phyloP scores from a whole-genome alignment of 2,888 invertebrate species.

The Hypsopygia costalis region DNA sequence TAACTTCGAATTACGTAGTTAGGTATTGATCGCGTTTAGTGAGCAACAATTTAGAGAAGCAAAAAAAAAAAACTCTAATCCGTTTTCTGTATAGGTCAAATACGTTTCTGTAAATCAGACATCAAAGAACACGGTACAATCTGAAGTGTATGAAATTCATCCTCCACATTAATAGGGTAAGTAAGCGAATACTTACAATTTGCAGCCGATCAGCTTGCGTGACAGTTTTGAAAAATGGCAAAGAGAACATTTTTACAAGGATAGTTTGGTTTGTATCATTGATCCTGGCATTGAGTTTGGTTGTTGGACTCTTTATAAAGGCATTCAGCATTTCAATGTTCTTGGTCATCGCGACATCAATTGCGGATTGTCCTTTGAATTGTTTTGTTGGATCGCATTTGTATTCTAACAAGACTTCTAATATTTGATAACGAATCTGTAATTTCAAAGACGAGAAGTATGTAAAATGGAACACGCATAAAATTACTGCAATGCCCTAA shows the following conservation, averaged over 20 bases:
- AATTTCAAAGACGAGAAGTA: too few relatives aligned
- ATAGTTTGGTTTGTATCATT: slow-evolving; percentile 51
- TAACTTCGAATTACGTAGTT: too few relatives aligned
- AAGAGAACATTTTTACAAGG: slow-evolving; percentile 53
- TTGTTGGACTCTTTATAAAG: slow-evolving; percentile 45
- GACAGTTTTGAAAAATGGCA: slow-evolving; percentile 42
- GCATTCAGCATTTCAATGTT: slow-evolving; percentile 38
- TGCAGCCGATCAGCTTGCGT: slow-evolving; percentile 35
- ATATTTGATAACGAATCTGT: slow-evolving; percentile 40
- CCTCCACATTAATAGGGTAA: too few relatives aligned
- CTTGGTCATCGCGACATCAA: slow-evolving; percentile 47
- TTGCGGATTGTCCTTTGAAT: slow-evolving; percentile 49
- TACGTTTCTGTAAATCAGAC: too few relatives aligned
- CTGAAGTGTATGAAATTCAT: too few relatives aligned
- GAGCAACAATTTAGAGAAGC: too few relatives aligned
- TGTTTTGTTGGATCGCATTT: slow-evolving; percentile 40
- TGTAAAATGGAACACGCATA: too few relatives aligned
- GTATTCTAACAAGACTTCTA: slow-evolving; percentile 51
- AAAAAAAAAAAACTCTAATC: too few relatives aligned
- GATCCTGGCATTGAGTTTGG: slow-evolving; percentile 51
- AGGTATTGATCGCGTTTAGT: too few relatives aligned
- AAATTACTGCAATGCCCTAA: too few relatives aligned
- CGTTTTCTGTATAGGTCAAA: too few relatives aligned
- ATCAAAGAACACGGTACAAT: too few relatives aligned
- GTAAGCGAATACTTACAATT: slow-evolving; percentile 40